Conservation (phyloP, 2,797 vertebrate genomes). For the Helostoma temminkii region DNA sequence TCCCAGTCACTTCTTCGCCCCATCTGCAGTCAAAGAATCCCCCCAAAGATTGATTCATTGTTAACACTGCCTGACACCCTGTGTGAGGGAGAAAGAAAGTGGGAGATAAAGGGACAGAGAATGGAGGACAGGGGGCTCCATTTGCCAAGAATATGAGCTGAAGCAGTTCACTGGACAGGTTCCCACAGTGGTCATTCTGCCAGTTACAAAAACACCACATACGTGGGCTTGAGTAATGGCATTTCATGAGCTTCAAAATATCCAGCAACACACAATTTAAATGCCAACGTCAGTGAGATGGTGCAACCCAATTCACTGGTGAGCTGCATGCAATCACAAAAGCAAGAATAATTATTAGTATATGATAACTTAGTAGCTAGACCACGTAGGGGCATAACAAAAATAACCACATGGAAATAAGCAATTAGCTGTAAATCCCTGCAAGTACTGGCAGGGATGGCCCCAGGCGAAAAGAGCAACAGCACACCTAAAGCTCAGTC, state of each 20-base stretch:
- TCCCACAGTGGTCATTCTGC: constrained; percentile 81
- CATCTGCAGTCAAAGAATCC: constrained; percentile 88
- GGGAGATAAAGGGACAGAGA: constrained; percentile 84
- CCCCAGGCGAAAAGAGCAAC: constrained; percentile 48
- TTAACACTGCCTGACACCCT: constrained; percentile 88
- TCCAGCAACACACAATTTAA: constrained; percentile 11
- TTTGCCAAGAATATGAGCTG: constrained; percentile 84
- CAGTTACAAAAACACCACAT: constrained; percentile 70
- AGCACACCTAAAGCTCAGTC: constrained; percentile 60
- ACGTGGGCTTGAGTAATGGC: constrained; percentile 66
- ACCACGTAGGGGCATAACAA: not conserved
- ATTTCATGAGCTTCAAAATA: constrained; percentile 71
- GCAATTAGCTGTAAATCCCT: constrained; percentile 45
- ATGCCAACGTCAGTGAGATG: constrained; percentile 16
- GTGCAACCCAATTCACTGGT: not conserved
- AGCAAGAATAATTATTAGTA: not conserved
- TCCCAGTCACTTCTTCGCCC: constrained; percentile 83
- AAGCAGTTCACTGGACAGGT: constrained; percentile 80
- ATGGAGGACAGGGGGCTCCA: constrained; percentile 80
- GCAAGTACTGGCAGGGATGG: constrained; percentile 65
- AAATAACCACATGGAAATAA: constrained; percentile 16
- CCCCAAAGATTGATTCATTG: constrained; percentile 89
- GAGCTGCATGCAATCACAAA: constrained; percentile 7
- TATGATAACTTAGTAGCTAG: not conserved
- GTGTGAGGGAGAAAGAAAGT: constrained; percentile 83